These are phyloP conservation scores for Heteractis magnifica DNA, from an alignment of 92 coral and sea anemone species.

Conservation along the genomic window DNA sequence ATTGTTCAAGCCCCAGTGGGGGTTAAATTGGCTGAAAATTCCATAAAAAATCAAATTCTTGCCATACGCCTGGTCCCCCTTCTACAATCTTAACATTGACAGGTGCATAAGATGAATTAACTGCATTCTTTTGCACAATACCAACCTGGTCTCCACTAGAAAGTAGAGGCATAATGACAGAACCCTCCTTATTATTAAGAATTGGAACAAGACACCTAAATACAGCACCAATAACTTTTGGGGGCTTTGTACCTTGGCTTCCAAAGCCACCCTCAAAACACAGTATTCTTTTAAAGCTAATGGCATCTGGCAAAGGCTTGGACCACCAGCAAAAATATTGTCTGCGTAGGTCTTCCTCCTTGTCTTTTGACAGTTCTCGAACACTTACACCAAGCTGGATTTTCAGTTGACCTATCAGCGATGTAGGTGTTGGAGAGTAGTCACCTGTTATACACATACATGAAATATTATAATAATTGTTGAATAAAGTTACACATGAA, in stretches of 20 bases:
- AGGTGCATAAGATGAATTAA: no score
- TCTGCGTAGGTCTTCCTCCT: slow-evolving; percentile 85
- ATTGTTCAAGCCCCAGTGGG: no score
- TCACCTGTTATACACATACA: slow-evolving; percentile 51
- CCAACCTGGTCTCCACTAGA: slow-evolving; percentile 92
- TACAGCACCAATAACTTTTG: slow-evolving; percentile 88
- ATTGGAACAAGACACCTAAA: slow-evolving; percentile 90
- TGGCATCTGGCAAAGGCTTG: slow-evolving; percentile 71
- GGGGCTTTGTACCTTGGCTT: slow-evolving; percentile 53
- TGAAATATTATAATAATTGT: not conserved
- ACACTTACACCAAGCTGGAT: slow-evolving; percentile 79
- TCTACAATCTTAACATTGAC: no score
- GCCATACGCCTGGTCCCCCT: no score
- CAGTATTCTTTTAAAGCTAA: slow-evolving; percentile 72
- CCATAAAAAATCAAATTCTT: no score
- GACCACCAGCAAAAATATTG: slow-evolving; percentile 99
- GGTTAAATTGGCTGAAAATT: no score
- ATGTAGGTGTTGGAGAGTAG: slow-evolving; percentile 81
- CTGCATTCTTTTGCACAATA: not conserved
- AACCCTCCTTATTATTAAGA: slow-evolving; percentile 73
- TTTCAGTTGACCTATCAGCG: slow-evolving; percentile 84
- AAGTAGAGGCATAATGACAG: slow-evolving; percentile 90
- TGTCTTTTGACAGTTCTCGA: slow-evolving; percentile 67
- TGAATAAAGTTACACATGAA: no score
- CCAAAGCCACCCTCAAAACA: slow-evolving; percentile 98